Evolutionary conservation across 2,797 vertebrate genomes (phyloP).

Genomic region (Onychomys arenicola): DNA sequence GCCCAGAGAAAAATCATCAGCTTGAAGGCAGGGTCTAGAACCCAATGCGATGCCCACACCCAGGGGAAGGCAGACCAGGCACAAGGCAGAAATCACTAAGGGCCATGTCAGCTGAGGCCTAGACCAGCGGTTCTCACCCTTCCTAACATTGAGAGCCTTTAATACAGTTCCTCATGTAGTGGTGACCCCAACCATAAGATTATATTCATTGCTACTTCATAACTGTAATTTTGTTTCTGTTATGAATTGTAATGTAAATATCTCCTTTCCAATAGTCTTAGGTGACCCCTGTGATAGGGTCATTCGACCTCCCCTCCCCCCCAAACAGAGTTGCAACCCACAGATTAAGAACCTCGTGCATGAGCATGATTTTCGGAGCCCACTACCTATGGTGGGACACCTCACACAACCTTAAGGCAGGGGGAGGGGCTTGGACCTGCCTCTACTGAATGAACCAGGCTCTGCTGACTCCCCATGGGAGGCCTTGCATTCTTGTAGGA

Average conservation of each 20-base stretch:
- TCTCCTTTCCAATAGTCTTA: not conserved
- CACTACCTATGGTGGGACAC: no score
- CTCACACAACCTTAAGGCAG: no score
- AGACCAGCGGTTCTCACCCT: not conserved
- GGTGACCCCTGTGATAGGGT: not conserved
- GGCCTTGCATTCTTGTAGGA: no score
- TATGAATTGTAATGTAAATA: not conserved
- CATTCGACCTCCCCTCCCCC: no score
- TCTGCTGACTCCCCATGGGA: no score
- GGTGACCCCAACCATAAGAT: not conserved
- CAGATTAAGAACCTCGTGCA: not conserved
- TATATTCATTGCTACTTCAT: not conserved
- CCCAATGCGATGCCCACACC: accelerated
- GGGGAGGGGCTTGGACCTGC: no score
- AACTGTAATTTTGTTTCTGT: not conserved
- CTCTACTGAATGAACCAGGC: no score
- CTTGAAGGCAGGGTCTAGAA: not conserved
- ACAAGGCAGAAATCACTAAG: not conserved
- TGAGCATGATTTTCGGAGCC: no score
- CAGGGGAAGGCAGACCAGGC: not conserved
- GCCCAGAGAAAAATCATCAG: not conserved
- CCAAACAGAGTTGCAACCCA: not conserved
- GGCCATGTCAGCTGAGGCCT: not conserved
- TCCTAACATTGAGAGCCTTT: not conserved
- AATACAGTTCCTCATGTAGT: not conserved